phyloP scores from a whole-genome alignment of 2,888 invertebrate species.

The Erebia aethiops region DNA sequence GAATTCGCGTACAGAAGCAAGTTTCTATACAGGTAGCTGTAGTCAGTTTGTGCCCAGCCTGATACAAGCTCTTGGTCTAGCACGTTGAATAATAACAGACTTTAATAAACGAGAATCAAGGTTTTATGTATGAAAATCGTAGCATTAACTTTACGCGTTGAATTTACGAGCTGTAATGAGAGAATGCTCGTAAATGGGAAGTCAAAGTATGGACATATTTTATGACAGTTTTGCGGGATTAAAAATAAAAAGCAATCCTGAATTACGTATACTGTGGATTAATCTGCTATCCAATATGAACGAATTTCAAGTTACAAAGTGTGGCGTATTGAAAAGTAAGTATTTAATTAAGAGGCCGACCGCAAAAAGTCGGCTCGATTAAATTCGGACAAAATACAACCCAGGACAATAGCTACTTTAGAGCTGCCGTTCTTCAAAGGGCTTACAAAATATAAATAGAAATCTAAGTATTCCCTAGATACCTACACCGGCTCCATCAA shows the following conservation, averaged over 20 bases:
- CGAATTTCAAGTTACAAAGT: background rate
- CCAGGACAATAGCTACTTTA: too few species aligned
- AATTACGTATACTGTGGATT: background rate
- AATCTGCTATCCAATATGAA: background rate
- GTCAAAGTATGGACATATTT: slow-evolving; percentile 16
- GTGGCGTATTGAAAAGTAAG: background rate
- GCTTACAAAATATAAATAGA: too few species aligned
- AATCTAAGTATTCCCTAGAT: too few species aligned
- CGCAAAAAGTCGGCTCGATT: background rate
- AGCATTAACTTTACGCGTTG: slow-evolving; percentile 31
- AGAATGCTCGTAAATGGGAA: slow-evolving; percentile 27
- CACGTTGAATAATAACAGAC: slow-evolving; percentile 24
- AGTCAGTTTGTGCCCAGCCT: too few species aligned
- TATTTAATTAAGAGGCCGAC: background rate
- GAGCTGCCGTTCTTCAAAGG: too few species aligned
- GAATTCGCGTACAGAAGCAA: too few species aligned
- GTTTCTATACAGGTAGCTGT: too few species aligned
- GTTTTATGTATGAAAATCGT: slow-evolving; percentile 33
- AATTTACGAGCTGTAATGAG: slow-evolving; percentile 32
- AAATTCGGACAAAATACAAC: too few species aligned
- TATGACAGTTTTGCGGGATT: slow-evolving; percentile 10
- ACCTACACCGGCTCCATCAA: too few species aligned
- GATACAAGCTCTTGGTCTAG: slow-evolving; percentile 9
- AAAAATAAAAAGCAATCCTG: slow-evolving; percentile 3
- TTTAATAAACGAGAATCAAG: slow-evolving; percentile 28